Percentiles rank a stretch among this genome's conserved stretches.
Evolutionary conservation across 2,797 vertebrate genomes (phyloP).

Genomic region (Coluber constrictor): DNA sequence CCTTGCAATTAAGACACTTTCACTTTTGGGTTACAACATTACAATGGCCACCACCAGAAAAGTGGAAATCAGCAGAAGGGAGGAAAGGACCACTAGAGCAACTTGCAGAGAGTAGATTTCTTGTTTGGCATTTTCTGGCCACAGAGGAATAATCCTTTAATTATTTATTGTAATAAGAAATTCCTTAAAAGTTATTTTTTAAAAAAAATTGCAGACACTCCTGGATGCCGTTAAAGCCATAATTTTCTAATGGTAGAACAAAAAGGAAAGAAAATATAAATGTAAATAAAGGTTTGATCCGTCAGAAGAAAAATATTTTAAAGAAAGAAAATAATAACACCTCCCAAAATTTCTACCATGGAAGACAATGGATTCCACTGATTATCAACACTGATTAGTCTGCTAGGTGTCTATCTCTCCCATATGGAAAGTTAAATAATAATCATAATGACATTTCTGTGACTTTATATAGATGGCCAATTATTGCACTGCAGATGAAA

Average conservation of each 20-base stretch:
- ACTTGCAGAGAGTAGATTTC: not conserved
- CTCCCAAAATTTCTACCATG: not conserved
- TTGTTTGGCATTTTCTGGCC: not conserved
- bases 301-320: not conserved
- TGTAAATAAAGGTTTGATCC: not conserved
- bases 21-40: not conserved
- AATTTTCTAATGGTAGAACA: not conserved
- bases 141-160: not conserved
- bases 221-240: not conserved
- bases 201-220: not conserved
- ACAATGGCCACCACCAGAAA: not conserved
- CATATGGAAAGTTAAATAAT: not conserved
- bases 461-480: not conserved
- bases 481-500: not conserved
- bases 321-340: not conserved
- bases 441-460: not conserved
- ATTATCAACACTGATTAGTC: not conserved
- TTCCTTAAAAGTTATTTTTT: not conserved
- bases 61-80: not conserved
- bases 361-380: not conserved
- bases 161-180: not conserved
- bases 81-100: not conserved
- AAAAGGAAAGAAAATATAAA: not conserved
- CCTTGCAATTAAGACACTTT: not conserved
- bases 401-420: not conserved